Evolutionary conservation across 1,140 invertebrate genomes (phyloP).

Genomic region (Drosophila fuyamai): DNA sequence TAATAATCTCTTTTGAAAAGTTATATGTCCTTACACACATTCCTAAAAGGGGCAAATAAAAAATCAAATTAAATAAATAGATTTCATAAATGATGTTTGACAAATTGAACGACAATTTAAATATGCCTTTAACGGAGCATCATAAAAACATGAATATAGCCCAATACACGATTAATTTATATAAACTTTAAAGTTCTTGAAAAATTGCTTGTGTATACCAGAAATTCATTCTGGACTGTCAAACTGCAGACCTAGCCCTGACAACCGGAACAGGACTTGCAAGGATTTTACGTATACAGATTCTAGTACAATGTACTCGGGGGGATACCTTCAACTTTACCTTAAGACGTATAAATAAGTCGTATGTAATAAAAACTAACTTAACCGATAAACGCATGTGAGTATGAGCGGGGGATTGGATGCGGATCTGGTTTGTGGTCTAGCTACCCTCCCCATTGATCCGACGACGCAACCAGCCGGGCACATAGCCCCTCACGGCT

Average conservation of each 20-base stretch:
- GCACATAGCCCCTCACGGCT: conserved; percentile 85
- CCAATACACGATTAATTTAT: neutral
- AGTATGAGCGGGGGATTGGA: conserved; percentile 13
- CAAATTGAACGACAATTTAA: too few species aligned
- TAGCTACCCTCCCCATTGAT: conserved; percentile 53
- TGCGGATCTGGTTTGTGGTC: neutral
- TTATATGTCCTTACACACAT: too few species aligned
- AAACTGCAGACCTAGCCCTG: too few species aligned
- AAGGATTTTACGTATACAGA: conserved; percentile 44
- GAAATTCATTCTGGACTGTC: too few species aligned
- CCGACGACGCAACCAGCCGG: conserved; percentile 82
- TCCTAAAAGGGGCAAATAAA: neutral
- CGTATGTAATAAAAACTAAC: conserved; percentile 67
- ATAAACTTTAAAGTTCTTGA: neutral
- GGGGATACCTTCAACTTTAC: conserved; percentile 41
- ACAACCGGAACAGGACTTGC: conserved; percentile 1
- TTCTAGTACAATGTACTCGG: conserved; percentile 11
- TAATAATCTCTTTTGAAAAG: too few species aligned
- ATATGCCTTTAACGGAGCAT: too few species aligned
- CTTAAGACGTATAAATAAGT: conserved; percentile 64
- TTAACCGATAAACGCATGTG: conserved; percentile 73
- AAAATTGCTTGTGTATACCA: too few species aligned
- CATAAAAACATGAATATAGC: too few species aligned
- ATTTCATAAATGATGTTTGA: too few species aligned
- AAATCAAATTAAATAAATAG: too few species aligned